Evolutionary conservation across 2,113 vertebrate species (phyloP).

Genomic region (Gnathonemus echidnorhynchus): DNA sequence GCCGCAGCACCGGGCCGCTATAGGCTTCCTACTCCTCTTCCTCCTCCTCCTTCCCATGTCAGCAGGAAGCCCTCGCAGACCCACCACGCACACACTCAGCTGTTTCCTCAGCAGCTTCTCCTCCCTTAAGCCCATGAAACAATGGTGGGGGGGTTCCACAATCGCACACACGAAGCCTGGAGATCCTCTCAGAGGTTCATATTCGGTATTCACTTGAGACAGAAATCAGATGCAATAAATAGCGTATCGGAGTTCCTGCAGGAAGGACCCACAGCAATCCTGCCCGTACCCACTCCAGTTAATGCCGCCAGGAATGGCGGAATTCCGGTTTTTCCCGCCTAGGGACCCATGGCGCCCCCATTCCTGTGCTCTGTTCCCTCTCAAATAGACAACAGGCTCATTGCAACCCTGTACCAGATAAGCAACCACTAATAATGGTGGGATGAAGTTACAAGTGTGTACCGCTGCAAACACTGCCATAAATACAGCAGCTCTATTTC

Average conservation of each 20-base stretch:
- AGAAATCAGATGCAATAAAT: not conserved
- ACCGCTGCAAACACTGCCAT: not conserved
- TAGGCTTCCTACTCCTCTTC: not conserved
- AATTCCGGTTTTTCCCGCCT: not conserved
- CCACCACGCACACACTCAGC: not conserved
- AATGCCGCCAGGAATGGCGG: not conserved
- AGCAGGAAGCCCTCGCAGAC: not conserved
- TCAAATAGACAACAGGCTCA: not conserved
- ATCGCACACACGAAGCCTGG: not conserved
- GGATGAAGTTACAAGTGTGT: not conserved
- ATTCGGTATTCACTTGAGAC: not conserved
- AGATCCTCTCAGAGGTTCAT: not conserved
- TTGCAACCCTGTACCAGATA: not conserved
- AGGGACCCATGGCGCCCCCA: not conserved
- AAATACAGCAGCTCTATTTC: not conserved
- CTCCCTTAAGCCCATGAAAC: not conserved
- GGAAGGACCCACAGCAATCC: not conserved
- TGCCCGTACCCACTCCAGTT: not conserved
- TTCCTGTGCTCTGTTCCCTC: not conserved
- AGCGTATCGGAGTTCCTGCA: not conserved
- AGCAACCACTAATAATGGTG: no score
- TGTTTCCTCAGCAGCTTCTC: not conserved
- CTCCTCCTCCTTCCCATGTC: not conserved
- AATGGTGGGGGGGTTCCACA: not conserved
- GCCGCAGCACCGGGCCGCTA: not conserved